These are phyloP conservation scores for Hirudinaria manillensis DNA, from an alignment of 2,888 invertebrate genomes.

Conservation along the genomic window DNA sequence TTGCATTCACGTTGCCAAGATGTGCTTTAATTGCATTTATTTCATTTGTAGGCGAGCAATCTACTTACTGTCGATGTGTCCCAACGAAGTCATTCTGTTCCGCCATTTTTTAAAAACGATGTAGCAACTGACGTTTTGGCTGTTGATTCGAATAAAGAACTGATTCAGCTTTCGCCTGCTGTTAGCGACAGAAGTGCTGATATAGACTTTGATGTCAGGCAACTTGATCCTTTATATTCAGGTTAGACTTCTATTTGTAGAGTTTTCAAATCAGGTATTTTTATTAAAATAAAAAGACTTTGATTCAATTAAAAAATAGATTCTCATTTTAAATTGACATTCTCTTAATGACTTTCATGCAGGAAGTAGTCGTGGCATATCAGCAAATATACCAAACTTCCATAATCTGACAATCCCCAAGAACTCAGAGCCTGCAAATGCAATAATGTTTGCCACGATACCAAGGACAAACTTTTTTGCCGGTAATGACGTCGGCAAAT, in stretches of 20 bases:
- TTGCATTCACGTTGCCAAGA: background rate
- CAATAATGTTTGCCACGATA: background rate
- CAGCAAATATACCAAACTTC: background rate
- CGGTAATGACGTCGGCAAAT: background rate
- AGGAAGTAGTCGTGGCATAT: background rate
- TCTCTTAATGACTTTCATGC: background rate
- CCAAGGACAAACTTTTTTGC: background rate
- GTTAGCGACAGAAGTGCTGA: background rate
- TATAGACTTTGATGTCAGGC: constrained; percentile 21
- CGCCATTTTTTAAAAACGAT: constrained; percentile 16
- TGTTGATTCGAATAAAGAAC: background rate
- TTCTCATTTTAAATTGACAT: background rate
- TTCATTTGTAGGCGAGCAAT: background rate
- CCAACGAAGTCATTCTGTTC: constrained; percentile 24
- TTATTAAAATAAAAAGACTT: background rate
- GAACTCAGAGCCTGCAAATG: constrained; percentile 1
- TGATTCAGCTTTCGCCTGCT: constrained; percentile 29
- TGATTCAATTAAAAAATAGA: background rate
- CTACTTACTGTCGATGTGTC: constrained; percentile 12
- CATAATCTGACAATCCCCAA: background rate
- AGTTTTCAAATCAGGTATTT: background rate
- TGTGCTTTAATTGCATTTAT: background rate
- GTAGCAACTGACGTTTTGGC: background rate
- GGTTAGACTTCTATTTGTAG: background rate
- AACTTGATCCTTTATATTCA: constrained; percentile 25